Evolutionary conservation across 2,797 vertebrate genomes (phyloP).

Genomic region (Acrossocheilus fasciatus): DNA sequence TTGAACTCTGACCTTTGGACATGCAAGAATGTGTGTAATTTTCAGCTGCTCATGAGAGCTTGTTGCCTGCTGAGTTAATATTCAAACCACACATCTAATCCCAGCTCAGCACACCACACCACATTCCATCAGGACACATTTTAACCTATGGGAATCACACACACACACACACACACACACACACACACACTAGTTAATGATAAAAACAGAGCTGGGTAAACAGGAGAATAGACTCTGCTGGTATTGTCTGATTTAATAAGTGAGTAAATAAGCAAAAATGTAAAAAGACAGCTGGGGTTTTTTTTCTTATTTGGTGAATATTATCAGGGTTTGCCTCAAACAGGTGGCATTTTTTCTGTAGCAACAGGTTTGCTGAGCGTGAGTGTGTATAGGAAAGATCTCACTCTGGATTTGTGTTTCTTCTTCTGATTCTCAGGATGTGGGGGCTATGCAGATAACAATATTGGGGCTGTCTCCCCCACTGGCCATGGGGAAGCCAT

Average conservation of each 20-base stretch:
- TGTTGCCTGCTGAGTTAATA: conserved; percentile 57
- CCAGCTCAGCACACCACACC: neutral
- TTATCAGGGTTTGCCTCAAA: neutral
- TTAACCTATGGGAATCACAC: conserved; percentile 16
- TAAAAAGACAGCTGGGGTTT: neutral
- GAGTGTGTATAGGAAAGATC: conserved; percentile 22
- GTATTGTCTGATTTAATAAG: neutral
- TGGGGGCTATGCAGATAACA: conserved; percentile 93
- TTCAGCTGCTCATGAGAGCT: conserved; percentile 46
- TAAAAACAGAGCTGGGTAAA: conserved; percentile 6
- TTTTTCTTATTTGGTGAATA: neutral
- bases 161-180: neutral
- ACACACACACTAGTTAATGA: conserved; percentile 7
- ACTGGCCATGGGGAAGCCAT: conserved; percentile 97
- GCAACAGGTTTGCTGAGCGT: neutral
- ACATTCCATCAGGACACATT: conserved; percentile 7
- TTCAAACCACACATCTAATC: conserved; percentile 41
- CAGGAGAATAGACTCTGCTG: neutral
- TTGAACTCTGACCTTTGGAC: conserved; percentile 52
- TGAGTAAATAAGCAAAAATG: neutral
- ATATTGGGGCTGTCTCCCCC: conserved; percentile 86
- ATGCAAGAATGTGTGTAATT: conserved; percentile 42
- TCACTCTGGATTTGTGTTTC: conserved; percentile 30
- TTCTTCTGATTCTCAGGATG: conserved; percentile 78
- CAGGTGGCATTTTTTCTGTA: neutral